Evolutionary conservation across 2,113 vertebrate genomes (phyloP).

Genomic region (Serilophus lunatus): DNA sequence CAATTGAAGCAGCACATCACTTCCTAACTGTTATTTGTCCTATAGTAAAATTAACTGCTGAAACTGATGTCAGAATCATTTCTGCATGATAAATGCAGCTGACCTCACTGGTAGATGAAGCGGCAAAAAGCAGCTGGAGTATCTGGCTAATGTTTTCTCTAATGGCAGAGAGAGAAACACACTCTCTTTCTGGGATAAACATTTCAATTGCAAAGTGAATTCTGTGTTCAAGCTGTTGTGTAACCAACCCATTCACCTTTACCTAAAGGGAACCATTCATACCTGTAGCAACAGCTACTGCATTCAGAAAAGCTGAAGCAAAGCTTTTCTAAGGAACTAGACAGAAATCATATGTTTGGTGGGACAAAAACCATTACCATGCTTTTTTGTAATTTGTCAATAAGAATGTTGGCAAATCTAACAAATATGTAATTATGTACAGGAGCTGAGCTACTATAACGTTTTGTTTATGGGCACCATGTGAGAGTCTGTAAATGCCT

Average conservation of each 20-base stretch:
- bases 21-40: conserved; percentile 20
- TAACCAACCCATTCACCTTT: not conserved
- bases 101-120: conserved; percentile 59
- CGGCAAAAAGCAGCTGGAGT: conserved; percentile 39
- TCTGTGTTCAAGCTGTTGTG: not conserved
- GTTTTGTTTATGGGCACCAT: not conserved
- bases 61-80: conserved; percentile 40
- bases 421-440: not conserved
- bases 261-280: not conserved
- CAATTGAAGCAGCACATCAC: conserved; percentile 17
- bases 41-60: conserved; percentile 43
- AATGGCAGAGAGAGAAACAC: not conserved
- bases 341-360: not conserved
- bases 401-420: not conserved
- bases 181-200: not conserved
- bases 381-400: not conserved
- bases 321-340: not conserved
- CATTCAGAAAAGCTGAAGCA: not conserved
- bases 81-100: conserved; percentile 47
- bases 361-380: not conserved
- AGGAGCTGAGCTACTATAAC: not conserved
- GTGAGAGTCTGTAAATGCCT: not conserved
- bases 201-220: conserved; percentile 14
- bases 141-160: not conserved
- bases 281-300: not conserved